Conservation (phyloP, 2,888 invertebrate genomes). For the Trisateles emortualis region DNA sequence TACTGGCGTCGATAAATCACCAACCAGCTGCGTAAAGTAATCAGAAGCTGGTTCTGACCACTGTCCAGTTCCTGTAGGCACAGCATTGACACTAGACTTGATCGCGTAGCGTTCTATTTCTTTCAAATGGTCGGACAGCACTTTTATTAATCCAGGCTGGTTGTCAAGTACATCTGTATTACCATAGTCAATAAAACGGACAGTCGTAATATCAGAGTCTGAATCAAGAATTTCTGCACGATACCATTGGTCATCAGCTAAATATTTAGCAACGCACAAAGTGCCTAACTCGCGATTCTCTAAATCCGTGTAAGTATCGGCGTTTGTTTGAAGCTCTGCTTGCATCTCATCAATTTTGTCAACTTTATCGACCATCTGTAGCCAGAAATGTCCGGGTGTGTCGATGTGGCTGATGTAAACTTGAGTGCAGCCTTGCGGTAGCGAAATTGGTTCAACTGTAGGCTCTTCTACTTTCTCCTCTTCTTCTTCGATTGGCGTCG, state of each 20-base stretch:
- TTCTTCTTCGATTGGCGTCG: slow-evolving; percentile 48
- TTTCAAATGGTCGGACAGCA: slow-evolving; percentile 87
- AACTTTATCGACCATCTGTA: slow-evolving; percentile 88
- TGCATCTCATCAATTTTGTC: slow-evolving; percentile 88
- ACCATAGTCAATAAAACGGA: slow-evolving; percentile 93
- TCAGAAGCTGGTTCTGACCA: slow-evolving; percentile 89
- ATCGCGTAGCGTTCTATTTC: slow-evolving; percentile 86
- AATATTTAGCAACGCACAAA: slow-evolving; percentile 92
- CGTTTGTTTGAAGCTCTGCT: slow-evolving; percentile 88
- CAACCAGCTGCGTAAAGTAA: slow-evolving; percentile 82
- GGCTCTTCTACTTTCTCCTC: slow-evolving; percentile 56
- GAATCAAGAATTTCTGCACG: slow-evolving; percentile 95
- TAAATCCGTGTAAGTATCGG: slow-evolving; percentile 82
- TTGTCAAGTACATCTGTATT: slow-evolving; percentile 92
- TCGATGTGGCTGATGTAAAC: slow-evolving; percentile 91
- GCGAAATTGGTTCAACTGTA: slow-evolving; percentile 62
- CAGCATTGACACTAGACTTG: slow-evolving; percentile 89
- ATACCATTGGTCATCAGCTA: slow-evolving; percentile 96
- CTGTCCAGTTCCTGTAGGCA: slow-evolving; percentile 88
- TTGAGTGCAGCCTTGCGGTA: slow-evolving; percentile 73
- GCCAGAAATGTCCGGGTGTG: slow-evolving; percentile 91
- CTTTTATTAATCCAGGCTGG: slow-evolving; percentile 87
- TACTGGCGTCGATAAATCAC: slow-evolving; percentile 80
- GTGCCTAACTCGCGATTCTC: slow-evolving; percentile 88
- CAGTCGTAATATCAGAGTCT: slow-evolving; percentile 91